Evolutionary conservation across 2,797 vertebrate genomes (phyloP), one percentile per base, ranked within the genome.

Genomic region (Saxicola maurus): DNA sequence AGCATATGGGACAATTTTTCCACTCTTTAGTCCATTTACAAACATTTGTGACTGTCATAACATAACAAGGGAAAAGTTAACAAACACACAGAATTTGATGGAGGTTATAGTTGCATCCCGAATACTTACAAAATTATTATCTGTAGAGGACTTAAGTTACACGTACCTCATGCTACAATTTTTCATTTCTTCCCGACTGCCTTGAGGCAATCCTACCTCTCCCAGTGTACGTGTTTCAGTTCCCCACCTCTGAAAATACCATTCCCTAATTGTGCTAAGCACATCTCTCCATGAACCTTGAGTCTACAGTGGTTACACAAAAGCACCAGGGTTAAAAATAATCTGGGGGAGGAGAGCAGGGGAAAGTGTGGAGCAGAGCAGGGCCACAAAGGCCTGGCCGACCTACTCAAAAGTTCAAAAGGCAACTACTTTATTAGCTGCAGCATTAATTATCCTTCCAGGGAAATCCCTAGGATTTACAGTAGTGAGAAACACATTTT

Each of bases 401-500:
- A 23, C 38, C 61, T 77, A 65, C 79, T 61, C 21, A 5, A 17
- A 83, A 66, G 80, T 83, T 92, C 42, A 86, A 87, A 86, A 82
- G 37, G 23, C 64, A 83, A n/a, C 37, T 81, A 31, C 62, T 78
- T 87, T 56, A 86, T 81, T 77, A 91, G 61, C 48, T 53, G 23
- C 89, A 92, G 74, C 45, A 86, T 24, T 83, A 83, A 87, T 92
- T 89, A 87, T 49, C 82, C 57, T 68, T 74, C 53, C 30, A 82
- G 38, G 53, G 43, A 90, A 91, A 92, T 69, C 71, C 69, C 42
- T 46, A 49, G 60, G 67, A 89, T 87, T 91, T 69, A 67, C 1
- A 1, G 33, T 13, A 37, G 69, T 35, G 24, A 79, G 37, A 33
- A 89, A 72, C 16, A 53, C 40, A 61, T 82, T 12, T 84, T 65